Percentiles rank a stretch among this genome's conserved stretches.
These are phyloP conservation scores for Edolisoma coerulescens DNA, from an alignment of 2,113 vertebrate genomes.

Conservation along the genomic window DNA sequence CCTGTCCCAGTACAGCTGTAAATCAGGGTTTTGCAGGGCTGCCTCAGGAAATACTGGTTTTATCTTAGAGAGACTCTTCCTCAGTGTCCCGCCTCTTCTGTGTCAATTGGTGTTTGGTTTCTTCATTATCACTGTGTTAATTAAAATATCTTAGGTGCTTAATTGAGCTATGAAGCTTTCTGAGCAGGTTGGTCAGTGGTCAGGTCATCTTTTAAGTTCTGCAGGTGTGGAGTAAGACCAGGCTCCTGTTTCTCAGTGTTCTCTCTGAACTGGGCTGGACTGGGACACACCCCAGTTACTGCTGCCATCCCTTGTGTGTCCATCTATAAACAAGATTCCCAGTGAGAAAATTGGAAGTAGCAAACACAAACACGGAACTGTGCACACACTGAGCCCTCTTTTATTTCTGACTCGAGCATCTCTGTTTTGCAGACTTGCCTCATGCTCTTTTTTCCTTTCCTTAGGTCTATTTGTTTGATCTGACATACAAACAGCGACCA, in stretches of 20 bases:
- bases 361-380: neutral
- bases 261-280: neutral
- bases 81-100: accelerated
- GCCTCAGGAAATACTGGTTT: neutral
- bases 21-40: neutral
- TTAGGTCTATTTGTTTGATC: conserved; percentile 96
- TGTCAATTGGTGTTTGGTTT: neutral
- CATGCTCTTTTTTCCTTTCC: neutral
- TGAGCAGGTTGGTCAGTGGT: neutral
- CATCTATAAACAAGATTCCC: neutral
- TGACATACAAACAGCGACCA: conserved; percentile 93
- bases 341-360: neutral
- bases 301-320: neutral
- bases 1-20: neutral
- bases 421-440: neutral
- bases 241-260: neutral
- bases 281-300: neutral
- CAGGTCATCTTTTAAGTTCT: neutral
- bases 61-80: neutral
- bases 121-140: neutral
- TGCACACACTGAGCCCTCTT: neutral
- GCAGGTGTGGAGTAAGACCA: neutral
- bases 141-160: neutral
- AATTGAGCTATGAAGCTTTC: neutral
- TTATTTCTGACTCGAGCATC: neutral